Conservation (phyloP, 2,797 vertebrate species). For the Clarias fuscus region DNA sequence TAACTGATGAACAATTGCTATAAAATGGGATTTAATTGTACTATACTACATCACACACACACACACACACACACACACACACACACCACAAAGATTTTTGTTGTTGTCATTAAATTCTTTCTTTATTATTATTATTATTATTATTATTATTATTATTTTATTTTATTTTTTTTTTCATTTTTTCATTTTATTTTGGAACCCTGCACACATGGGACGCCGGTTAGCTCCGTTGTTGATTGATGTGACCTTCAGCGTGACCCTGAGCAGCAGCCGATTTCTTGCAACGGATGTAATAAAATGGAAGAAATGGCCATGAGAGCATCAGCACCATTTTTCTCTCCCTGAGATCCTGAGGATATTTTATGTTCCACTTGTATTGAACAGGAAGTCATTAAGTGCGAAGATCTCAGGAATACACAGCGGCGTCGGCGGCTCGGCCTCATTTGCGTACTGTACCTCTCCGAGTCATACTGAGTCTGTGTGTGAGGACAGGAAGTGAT, state of each 20-base stretch:
- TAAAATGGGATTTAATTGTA: neutral
- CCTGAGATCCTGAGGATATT: neutral
- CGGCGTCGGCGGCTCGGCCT: slow-evolving; percentile 14
- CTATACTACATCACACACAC: neutral
- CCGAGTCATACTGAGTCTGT: too few relatives aligned
- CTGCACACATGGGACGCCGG: neutral
- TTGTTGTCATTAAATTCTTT: neutral
- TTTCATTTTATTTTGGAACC: neutral
- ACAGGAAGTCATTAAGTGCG: slow-evolving; percentile 33
- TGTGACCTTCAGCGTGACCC: slow-evolving; percentile 26
- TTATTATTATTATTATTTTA: neutral
- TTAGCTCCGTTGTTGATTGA: slow-evolving; percentile 18
- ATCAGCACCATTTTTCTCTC: neutral
- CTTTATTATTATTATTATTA: too few relatives aligned
- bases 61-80: neutral
- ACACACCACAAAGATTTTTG: neutral
- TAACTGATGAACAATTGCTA: neutral
- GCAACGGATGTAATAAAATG: slow-evolving; percentile 31
- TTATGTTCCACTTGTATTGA: neutral
- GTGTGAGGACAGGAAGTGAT: too few relatives aligned
- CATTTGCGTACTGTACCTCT: neutral
- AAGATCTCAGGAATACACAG: neutral
- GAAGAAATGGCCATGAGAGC: neutral
- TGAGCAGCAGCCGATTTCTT: neutral
- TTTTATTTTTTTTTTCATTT: neutral